Conservation (phyloP, 2,888 invertebrate genomes). For the Desoria tigrina region DNA sequence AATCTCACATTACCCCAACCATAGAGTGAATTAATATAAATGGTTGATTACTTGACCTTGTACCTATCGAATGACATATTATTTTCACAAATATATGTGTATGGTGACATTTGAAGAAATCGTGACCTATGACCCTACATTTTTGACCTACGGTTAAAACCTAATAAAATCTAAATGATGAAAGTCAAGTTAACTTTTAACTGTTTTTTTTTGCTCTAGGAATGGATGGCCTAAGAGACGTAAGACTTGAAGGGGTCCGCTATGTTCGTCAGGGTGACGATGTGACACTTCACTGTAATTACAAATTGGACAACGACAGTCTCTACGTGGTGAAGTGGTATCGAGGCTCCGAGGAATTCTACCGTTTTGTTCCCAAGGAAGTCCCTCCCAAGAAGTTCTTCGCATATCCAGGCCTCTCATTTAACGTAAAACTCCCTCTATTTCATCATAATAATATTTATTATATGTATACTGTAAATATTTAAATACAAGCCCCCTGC, state of each 20-base stretch:
- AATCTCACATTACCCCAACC: too few relatives aligned
- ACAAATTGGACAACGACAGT: slow-evolving; percentile 42
- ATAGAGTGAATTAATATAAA: too few relatives aligned
- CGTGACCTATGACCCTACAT: too few relatives aligned
- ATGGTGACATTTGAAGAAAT: too few relatives aligned
- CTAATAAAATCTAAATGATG: too few relatives aligned
- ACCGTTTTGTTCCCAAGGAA: slow-evolving; percentile 43
- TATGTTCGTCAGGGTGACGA: slow-evolving; percentile 42
- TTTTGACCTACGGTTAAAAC: too few relatives aligned
- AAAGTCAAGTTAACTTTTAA: too few relatives aligned
- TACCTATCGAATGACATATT: too few relatives aligned
- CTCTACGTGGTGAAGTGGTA: slow-evolving; percentile 46
- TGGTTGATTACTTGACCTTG: too few relatives aligned
- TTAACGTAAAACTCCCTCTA: slow-evolving; percentile 33
- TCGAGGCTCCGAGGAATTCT: slow-evolving; percentile 41
- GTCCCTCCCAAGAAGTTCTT: slow-evolving; percentile 39
- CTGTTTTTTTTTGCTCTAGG: slow-evolving; percentile 22
- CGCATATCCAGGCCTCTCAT: slow-evolving; percentile 30
- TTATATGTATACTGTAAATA: slow-evolving; percentile 17
- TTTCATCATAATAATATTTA: too few relatives aligned
- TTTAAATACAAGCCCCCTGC: too few relatives aligned
- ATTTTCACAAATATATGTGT: too few relatives aligned
- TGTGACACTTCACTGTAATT: slow-evolving; percentile 43
- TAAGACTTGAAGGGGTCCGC: slow-evolving; percentile 35
- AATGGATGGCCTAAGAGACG: slow-evolving; percentile 44